phyloP scores from a whole-genome alignment of 2,888 invertebrate genomes.

The Acronicta alni region DNA sequence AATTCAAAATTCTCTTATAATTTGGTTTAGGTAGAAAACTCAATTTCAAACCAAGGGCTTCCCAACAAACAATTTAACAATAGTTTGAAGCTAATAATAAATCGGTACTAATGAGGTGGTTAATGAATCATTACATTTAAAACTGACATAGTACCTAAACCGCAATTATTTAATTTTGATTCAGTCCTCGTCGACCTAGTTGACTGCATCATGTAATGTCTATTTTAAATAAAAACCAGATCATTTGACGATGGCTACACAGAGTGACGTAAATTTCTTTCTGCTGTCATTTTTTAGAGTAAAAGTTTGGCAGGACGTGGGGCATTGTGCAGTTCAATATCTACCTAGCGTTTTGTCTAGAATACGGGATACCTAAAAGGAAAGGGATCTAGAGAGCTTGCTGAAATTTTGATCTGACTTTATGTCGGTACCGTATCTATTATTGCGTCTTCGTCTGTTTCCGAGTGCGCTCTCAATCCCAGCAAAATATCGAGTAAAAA shows the following conservation, averaged over 20 bases:
- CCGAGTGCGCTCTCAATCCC: too few species aligned
- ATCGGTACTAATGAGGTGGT: constrained; percentile 22
- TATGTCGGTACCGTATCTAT: too few species aligned
- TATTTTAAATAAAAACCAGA: constrained; percentile 7
- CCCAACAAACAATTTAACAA: constrained; percentile 9
- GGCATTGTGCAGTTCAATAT: too few species aligned
- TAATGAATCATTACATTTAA: constrained; percentile 28
- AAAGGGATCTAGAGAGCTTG: too few species aligned
- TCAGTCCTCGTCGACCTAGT: background rate
- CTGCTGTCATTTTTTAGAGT: constrained; percentile 2
- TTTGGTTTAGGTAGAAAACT: too few species aligned
- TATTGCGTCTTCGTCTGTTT: too few species aligned
- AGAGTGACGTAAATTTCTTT: constrained; percentile 15
- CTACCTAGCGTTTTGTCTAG: too few species aligned
- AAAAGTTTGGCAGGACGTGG: too few species aligned
- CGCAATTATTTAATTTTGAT: constrained; percentile 21
- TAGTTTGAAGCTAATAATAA: constrained; percentile 29
- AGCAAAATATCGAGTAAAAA: too few species aligned
- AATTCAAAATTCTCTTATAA: too few species aligned
- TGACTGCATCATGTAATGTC: constrained; percentile 30
- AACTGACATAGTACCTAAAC: constrained; percentile 15
- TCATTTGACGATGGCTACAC: background rate
- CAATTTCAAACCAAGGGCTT: constrained; percentile 20
- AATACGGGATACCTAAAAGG: too few species aligned
- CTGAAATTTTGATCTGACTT: too few species aligned